A percentile compares a stretch with the other conserved stretches of the same genome.
Evolutionary conservation across 2,888 invertebrate genomes (phyloP).

Genomic region (Myopa testacea): DNA sequence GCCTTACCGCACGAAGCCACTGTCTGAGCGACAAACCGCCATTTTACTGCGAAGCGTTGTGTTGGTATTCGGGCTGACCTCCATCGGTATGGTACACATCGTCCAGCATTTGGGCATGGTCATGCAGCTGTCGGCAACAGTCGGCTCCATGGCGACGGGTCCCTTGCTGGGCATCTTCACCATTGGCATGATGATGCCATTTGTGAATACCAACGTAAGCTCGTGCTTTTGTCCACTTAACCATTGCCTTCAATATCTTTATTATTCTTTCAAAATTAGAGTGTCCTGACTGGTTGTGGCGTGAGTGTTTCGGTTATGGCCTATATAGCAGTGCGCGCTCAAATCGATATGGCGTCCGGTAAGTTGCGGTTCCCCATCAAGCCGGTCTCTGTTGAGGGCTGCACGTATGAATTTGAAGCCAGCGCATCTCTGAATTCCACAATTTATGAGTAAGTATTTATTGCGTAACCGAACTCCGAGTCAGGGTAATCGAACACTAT

Average conservation of each 20-base stretch:
- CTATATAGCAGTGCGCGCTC: slow-evolving; percentile 77
- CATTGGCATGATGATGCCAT: slow-evolving; percentile 75
- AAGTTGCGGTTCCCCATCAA: slow-evolving; percentile 64
- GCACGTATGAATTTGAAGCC: slow-evolving; percentile 50
- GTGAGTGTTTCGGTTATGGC: slow-evolving; percentile 73
- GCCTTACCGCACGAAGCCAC: slow-evolving; percentile 72
- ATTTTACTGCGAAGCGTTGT: slow-evolving; percentile 77
- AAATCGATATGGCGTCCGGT: slow-evolving; percentile 75
- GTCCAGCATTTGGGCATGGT: slow-evolving; percentile 81
- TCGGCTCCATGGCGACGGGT: slow-evolving; percentile 75
- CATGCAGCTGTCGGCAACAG: slow-evolving; percentile 73
- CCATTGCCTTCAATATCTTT: neutral
- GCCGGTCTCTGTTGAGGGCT: slow-evolving; percentile 55
- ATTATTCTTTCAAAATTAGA: slow-evolving; percentile 66
- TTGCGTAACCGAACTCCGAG: neutral
- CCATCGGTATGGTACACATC: slow-evolving; percentile 75
- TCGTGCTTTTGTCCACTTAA: neutral
- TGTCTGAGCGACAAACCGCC: slow-evolving; percentile 70
- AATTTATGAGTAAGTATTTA: slow-evolving; percentile 43
- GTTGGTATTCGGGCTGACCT: slow-evolving; percentile 74
- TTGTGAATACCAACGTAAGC: slow-evolving; percentile 72
- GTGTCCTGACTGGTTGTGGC: slow-evolving; percentile 76
- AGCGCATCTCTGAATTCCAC: slow-evolving; percentile 47
- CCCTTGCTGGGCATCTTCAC: slow-evolving; percentile 78
- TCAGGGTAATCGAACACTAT: neutral